Percentiles rank a stretch among this genome's conserved stretches.
These are phyloP conservation scores for Dinocampus coccinellae DNA, from an alignment of 2,888 invertebrate species.

Conservation along the genomic window DNA sequence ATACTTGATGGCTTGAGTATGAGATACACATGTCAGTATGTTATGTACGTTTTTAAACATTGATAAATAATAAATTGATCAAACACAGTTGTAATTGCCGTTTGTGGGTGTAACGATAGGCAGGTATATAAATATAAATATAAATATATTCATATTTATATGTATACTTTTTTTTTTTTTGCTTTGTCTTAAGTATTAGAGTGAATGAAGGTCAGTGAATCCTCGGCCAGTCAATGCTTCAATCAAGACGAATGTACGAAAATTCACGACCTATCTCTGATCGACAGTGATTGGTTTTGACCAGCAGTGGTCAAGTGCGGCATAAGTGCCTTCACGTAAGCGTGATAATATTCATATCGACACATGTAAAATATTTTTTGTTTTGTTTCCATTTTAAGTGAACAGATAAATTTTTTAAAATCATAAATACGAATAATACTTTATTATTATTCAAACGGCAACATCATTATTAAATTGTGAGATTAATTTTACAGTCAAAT, in stretches of 20 bases:
- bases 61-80: conserved; percentile 1
- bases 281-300: conserved; percentile 58
- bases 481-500: background rate
- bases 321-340: conserved; percentile 70
- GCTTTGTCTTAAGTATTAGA: background rate
- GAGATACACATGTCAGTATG: background rate
- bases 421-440: background rate
- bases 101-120: background rate
- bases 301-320: conserved; percentile 66
- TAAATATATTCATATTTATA: no score
- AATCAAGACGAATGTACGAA: conserved; percentile 27
- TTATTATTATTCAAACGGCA: background rate
- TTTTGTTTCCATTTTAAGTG: conserved; percentile 44
- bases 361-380: conserved; percentile 65
- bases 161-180: background rate
- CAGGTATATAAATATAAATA: background rate
- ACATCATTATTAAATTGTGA: background rate
- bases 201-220: conserved; percentile 29
- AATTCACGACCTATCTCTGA: conserved; percentile 47
- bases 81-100: background rate
- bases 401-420: conserved; percentile 53
- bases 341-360: conserved; percentile 69
- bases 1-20: background rate
- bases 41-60: background rate
- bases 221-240: conserved; percentile 28